Percentiles rank a stretch among this genome's conserved stretches.
Evolutionary conservation across 2,113 vertebrate genomes (phyloP).

Genomic region (Pan paniscus): DNA sequence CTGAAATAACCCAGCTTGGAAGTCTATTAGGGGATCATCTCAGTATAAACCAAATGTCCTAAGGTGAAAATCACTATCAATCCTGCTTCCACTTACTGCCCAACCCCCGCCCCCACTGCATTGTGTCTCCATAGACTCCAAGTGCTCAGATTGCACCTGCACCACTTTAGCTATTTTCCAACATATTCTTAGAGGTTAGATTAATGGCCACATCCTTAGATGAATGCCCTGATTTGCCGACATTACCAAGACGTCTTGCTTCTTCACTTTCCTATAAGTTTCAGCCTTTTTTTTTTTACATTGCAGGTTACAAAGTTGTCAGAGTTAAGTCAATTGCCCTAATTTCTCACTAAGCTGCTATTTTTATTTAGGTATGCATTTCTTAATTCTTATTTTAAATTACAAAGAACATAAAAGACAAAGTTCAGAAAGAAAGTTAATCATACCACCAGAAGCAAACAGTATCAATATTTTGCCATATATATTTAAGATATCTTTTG

Average conservation of each 20-base stretch:
- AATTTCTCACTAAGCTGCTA: neutral
- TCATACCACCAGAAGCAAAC: neutral
- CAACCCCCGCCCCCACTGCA: neutral
- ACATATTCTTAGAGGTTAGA: neutral
- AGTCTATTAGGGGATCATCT: neutral
- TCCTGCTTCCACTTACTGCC: neutral
- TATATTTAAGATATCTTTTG: neutral
- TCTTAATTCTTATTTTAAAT: neutral
- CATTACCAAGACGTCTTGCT: neutral
- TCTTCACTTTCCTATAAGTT: neutral
- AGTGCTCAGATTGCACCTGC: neutral
- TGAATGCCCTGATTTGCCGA: neutral
- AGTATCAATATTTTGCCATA: neutral
- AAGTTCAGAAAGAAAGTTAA: neutral
- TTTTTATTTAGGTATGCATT: neutral
- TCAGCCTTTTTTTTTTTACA: neutral
- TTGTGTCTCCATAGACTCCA: neutral
- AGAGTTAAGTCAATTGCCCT: neutral
- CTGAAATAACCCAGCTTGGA: neutral
- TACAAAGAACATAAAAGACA: neutral
- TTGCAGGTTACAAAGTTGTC: neutral
- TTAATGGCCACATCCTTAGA: neutral
- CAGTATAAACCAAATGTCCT: too few species aligned
- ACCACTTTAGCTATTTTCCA: neutral
- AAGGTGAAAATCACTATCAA: neutral